Evolutionary conservation across 2,888 invertebrate genomes (phyloP), one percentile per base, ranked within the genome.

Genomic region (Mimas tiliae): DNA sequence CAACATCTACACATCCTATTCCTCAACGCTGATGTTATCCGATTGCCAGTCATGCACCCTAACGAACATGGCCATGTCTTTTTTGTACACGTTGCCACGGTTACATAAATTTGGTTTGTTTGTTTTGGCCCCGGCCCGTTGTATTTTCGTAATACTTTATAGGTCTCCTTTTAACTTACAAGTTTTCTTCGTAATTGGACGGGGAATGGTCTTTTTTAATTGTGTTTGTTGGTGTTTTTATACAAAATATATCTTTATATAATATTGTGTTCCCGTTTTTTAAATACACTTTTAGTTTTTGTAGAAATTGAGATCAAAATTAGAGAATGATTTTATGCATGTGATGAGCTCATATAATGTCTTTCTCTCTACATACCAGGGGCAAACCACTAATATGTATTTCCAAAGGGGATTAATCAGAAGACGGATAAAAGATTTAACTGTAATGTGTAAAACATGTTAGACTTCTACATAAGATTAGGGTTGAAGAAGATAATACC

Each of bases 1-100:
- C 81, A 87, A 65, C 74, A 82, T 88, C 27, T 27, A 81, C 69
- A 69, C 34, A 47, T 68, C 58, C 42, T 19, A 63, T 67, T 70
- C 33, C 52, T 65, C 63, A 65, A 64, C 62, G 71, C 75, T 74
- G 75, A 82, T 81, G 81, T 85, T 82, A 87, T 86, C 87, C 84
- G 85, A 84, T 85, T 89, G 90, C 91, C 88, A 92, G 92, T 93
- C 92, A 93, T 91, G 89, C 88, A 82, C 87, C 88, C 90, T 93
- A 93, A 93, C 91, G 91, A 91, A 91, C 86, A 72, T 75, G 76
- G 74, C 72, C 75, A 72, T 65, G 73, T 73, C 73, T 80, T 78
- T 84, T 80, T 83, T 81, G 76, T 82, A 78, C 77, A 80, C 78
- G 76, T 74, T 77, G 75, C 72, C 67, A 73, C 74, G 75, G 70